phyloP scores from a whole-genome alignment of 2,113 vertebrate species.

The Chloropsis cyanopogon region DNA sequence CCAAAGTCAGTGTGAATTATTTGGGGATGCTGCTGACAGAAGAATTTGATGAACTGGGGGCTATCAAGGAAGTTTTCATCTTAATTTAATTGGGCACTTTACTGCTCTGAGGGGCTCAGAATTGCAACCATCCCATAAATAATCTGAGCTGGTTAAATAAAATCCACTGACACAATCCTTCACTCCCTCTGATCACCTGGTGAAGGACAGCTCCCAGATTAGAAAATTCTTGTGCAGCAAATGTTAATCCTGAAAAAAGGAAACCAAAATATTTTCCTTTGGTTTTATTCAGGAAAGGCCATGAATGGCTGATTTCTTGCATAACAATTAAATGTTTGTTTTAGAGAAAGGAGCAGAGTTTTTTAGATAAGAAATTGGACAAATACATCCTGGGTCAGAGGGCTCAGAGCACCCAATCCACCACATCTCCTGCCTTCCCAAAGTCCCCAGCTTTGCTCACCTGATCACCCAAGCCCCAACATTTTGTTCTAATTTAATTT shows the following conservation, averaged over 20 bases:
- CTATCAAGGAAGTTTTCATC: not conserved
- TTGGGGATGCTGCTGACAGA: not conserved
- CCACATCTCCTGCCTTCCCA: not conserved
- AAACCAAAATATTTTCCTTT: not conserved
- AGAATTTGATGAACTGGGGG: not conserved
- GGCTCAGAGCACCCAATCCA: fast-evolving
- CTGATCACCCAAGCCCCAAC: not conserved
- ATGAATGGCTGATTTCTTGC: not conserved
- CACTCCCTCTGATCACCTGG: not conserved
- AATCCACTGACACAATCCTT: not conserved
- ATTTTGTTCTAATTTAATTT: not conserved
- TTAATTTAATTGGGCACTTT: not conserved
- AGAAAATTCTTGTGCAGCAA: not conserved
- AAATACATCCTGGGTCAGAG: fast-evolving
- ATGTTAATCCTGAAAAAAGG: not conserved
- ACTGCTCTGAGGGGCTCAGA: not conserved
- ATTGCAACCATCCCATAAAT: not conserved
- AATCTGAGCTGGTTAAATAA: not conserved
- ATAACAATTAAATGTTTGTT: not conserved
- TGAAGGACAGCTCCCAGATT: not conserved
- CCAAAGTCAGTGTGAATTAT: not conserved
- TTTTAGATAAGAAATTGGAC: not conserved
- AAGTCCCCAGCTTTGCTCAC: not conserved
- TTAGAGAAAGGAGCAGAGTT: not conserved
- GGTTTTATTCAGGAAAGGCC: not conserved